Evolutionary conservation across 2,888 invertebrate genomes (phyloP).

Genomic region (Amorpha juglandis): DNA sequence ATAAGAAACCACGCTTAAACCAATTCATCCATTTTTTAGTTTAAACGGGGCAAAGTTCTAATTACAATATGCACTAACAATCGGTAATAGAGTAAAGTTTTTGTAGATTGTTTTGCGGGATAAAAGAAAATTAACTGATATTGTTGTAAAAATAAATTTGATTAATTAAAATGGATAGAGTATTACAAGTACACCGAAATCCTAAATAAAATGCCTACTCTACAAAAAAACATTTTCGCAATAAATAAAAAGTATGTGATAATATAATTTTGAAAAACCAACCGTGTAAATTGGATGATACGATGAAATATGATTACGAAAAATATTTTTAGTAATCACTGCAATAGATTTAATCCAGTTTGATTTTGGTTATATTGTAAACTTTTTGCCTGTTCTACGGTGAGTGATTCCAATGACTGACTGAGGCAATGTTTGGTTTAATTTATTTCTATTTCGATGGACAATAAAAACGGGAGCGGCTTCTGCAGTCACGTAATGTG

Average conservation of each 20-base stretch:
- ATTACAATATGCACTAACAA: neutral
- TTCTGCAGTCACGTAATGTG: slow-evolving; percentile 68
- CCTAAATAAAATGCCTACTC: too few relatives aligned
- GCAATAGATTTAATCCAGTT: neutral
- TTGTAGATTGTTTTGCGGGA: neutral
- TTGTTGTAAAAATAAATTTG: neutral
- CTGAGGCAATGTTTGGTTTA: slow-evolving; percentile 46
- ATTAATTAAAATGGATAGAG: neutral
- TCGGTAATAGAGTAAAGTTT: neutral
- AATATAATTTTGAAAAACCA: neutral
- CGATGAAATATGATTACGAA: neutral
- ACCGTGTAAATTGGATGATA: neutral
- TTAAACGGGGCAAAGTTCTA: neutral
- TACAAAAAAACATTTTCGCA: too few relatives aligned
- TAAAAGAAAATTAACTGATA: neutral
- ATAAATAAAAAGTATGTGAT: neutral
- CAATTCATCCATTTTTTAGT: neutral
- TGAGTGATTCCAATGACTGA: slow-evolving; percentile 56
- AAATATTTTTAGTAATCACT: neutral
- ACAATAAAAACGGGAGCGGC: slow-evolving; percentile 57
- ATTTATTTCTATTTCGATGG: slow-evolving; percentile 53
- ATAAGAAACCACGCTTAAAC: neutral
- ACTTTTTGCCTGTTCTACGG: slow-evolving; percentile 64
- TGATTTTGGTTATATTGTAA: slow-evolving; percentile 45
- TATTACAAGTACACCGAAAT: too few relatives aligned